A percentile compares a stretch with the other conserved stretches of the same genome.
These are phyloP conservation scores for Megathymus violae DNA, from an alignment of 1,140 invertebrate genomes.

Conservation along the genomic window DNA sequence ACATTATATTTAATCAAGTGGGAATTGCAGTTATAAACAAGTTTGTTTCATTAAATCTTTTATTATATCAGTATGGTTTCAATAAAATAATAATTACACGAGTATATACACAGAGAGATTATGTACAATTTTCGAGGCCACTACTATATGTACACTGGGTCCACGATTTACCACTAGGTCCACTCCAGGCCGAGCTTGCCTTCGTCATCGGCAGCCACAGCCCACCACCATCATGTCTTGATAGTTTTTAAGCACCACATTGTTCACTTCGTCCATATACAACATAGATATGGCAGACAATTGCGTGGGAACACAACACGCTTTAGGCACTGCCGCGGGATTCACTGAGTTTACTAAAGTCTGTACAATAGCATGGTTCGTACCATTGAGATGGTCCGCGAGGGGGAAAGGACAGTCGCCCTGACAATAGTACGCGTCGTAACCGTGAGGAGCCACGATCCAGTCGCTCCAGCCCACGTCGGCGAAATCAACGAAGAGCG, in stretches of 20 bases:
- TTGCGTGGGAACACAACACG: slow-evolving; percentile 96
- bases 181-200: slow-evolving; percentile 57
- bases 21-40: slow-evolving; percentile 33
- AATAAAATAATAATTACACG: slow-evolving; percentile 83
- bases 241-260: slow-evolving; percentile 98
- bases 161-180: slow-evolving; percentile 76
- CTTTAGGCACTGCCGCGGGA: slow-evolving; percentile 93
- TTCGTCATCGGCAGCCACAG: slow-evolving; percentile 95
- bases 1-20: neutral
- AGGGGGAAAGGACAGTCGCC: slow-evolving; percentile 97
- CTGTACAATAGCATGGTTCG: slow-evolving; percentile 99
- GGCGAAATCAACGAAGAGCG: slow-evolving; percentile 97
- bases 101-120: slow-evolving; percentile 77
- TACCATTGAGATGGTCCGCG: slow-evolving; percentile 96
- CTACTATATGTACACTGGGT: slow-evolving; percentile 81
- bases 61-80: slow-evolving; percentile 76
- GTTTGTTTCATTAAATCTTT: slow-evolving; percentile 61
- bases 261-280: slow-evolving; percentile 96
- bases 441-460: slow-evolving; percentile 99
- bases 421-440: slow-evolving; percentile 97
- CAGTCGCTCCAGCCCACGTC: slow-evolving; percentile 99
- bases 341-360: slow-evolving; percentile 97
- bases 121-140: slow-evolving; percentile 77
- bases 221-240: slow-evolving; percentile 97
- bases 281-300: slow-evolving; percentile 96